Evolutionary conservation across 2,113 vertebrate species (phyloP).

Genomic region (Scomber japonicus): DNA sequence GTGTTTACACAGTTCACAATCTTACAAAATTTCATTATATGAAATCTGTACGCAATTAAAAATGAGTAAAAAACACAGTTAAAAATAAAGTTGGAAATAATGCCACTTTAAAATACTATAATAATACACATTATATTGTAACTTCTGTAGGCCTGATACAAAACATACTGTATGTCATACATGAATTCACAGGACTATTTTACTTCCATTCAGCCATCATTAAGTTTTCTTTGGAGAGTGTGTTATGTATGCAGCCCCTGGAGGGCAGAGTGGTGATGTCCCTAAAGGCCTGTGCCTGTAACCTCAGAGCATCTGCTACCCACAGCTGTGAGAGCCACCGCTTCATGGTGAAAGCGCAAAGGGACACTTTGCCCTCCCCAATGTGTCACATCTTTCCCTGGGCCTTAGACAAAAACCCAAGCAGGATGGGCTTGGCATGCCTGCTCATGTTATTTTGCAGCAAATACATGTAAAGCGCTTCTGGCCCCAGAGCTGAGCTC

Average conservation of each 20-base stretch:
- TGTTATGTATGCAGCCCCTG: slow-evolving; percentile 69
- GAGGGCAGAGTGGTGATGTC: slow-evolving; percentile 74
- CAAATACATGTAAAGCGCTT: slow-evolving; percentile 71
- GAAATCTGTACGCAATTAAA: not conserved
- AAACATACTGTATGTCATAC: slow-evolving; percentile 18
- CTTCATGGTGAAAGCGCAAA: slow-evolving; percentile 67
- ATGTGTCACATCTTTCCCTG: slow-evolving; percentile 74
- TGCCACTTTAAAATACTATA: slow-evolving; percentile 7
- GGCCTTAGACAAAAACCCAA: slow-evolving; percentile 67
- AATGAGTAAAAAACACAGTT: not conserved
- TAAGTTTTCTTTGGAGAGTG: slow-evolving; percentile 57
- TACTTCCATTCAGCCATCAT: slow-evolving; percentile 11
- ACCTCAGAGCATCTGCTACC: slow-evolving; percentile 81
- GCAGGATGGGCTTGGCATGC: slow-evolving; percentile 64
- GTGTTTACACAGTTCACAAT: not conserved
- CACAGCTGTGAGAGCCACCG: slow-evolving; percentile 77
- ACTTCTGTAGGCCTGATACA: not conserved
- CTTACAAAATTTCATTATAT: not conserved
- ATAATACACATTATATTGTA: not conserved
- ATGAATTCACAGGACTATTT: slow-evolving; percentile 4
- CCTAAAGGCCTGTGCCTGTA: slow-evolving; percentile 72
- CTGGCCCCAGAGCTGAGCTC: slow-evolving; percentile 71
- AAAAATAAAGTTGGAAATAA: not conserved
- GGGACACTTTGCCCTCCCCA: slow-evolving; percentile 73
- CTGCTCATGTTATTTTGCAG: slow-evolving; percentile 70